Evolutionary conservation across 2,797 vertebrate genomes (phyloP), one percentile per base, ranked within the genome.

Genomic region (Enteromius afrohamiltoni): DNA sequence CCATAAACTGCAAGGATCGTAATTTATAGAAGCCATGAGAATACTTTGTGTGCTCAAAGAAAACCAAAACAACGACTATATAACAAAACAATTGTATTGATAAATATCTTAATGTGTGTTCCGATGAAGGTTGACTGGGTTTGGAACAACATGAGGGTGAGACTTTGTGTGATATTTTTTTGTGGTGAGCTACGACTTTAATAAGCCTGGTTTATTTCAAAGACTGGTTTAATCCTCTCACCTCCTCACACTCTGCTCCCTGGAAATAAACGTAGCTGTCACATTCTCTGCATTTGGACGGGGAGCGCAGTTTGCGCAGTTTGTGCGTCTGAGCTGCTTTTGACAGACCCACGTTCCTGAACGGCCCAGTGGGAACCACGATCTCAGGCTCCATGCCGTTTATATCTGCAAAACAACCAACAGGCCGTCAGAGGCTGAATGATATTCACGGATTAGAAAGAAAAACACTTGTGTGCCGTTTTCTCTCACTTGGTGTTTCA

Each of bases 231-330:
- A 37, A 6, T 37, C 5, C 5, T 37, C 6, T 37, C 87, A 98
- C 98, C 96, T 99, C 97, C 91, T 99, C 98, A 0, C 98, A 99
- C 87, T 99, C 98, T 0, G 97, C 98, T 0, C 98, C 98, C 89
- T 99, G 98, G 93, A 99, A 99, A 90, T 99, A 99, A 53, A 99
- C 98, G 0, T 99, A 99, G 92, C 97, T 99, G 93, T 98, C 98
- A 83, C 98, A 99, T 82, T 99, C 98, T 1, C 98, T 94, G 70
- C 98, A 99, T 83, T 98, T 99, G 7, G 98, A 92, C 0, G 98
- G 98, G 0, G 97, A 90, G 0, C 98, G 96, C 21, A 99, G 95
- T 90, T 99, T 99, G 49, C 97, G 94, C 19, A 99, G 93, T 29
- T 95, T 92, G 85, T 99, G 98, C 0, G 98, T 99, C 86, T 94